phyloP scores from a whole-genome alignment of 2,113 vertebrate genomes.

The Mustela nigripes region DNA sequence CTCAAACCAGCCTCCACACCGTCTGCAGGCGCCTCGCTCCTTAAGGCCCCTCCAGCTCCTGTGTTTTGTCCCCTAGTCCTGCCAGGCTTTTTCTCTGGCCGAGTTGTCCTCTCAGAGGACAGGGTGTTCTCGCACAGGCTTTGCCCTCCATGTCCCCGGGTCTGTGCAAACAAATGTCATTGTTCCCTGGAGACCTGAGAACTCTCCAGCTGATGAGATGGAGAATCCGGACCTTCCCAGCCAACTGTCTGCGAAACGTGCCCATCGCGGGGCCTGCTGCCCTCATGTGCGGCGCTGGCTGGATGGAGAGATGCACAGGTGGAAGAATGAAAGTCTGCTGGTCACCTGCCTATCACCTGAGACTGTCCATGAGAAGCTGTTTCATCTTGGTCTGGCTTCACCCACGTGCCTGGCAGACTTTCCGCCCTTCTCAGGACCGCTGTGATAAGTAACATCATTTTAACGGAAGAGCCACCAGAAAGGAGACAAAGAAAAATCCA shows the following conservation, averaged over 20 bases:
- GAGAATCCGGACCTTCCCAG: background rate
- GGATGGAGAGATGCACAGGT: background rate
- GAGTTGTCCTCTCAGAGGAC: background rate
- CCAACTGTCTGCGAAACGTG: background rate
- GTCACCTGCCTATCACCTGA: background rate
- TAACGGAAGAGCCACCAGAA: background rate
- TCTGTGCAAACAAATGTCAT: background rate
- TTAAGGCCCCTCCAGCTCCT: background rate
- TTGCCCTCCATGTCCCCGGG: background rate
- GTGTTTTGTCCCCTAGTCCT: background rate
- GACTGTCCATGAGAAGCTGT: fast-evolving
- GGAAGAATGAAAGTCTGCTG: background rate
- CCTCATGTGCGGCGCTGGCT: background rate
- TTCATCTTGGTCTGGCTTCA: background rate
- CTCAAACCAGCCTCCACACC: background rate
- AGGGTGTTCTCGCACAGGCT: background rate
- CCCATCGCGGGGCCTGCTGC: background rate
- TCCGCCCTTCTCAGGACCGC: background rate
- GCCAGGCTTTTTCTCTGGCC: background rate
- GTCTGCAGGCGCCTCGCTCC: background rate
- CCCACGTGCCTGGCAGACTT: background rate
- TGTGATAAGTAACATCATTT: background rate
- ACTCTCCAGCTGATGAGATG: background rate
- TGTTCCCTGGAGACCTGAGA: background rate
- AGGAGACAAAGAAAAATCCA: background rate